A percentile compares a stretch with the other conserved stretches of the same genome.
Evolutionary conservation across 2,113 vertebrate species (phyloP).

Genomic region (Seriola quinqueradiata): DNA sequence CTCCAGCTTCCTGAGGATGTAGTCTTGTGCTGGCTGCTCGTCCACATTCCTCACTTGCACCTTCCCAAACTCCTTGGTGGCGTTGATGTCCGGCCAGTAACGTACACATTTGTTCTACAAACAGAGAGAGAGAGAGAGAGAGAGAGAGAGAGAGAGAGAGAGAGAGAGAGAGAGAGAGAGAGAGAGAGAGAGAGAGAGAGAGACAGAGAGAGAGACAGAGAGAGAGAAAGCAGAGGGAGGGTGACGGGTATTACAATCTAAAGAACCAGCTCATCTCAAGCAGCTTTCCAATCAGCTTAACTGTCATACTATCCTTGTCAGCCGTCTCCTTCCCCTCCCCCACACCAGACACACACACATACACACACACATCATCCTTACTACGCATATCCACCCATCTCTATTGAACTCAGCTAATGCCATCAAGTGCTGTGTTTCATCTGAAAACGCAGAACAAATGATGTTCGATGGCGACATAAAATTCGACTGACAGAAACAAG

Average conservation of each 20-base stretch:
- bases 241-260: constrained; percentile 49
- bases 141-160: neutral
- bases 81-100: constrained; percentile 88
- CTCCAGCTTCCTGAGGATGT: constrained; percentile 88
- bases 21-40: constrained; percentile 86
- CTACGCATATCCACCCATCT: neutral
- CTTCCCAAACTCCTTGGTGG: constrained; percentile 83
- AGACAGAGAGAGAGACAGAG: no score
- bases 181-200: neutral
- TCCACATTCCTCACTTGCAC: constrained; percentile 83
- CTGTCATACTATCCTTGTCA: constrained; percentile 71
- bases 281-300: constrained; percentile 76
- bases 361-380: neutral
- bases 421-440: constrained; percentile 14
- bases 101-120: constrained; percentile 91
- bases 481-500: neutral
- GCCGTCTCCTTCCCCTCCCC: constrained; percentile 17
- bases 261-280: constrained; percentile 65
- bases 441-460: constrained; percentile 20
- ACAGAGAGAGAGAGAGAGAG: neutral
- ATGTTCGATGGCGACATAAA: neutral
- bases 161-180: no score
- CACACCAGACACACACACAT: neutral
- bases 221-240: neutral
- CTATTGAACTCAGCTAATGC: constrained; percentile 28